Evolutionary conservation across 1,140 invertebrate genomes (phyloP).

Genomic region (Drosophila melanogaster): DNA sequence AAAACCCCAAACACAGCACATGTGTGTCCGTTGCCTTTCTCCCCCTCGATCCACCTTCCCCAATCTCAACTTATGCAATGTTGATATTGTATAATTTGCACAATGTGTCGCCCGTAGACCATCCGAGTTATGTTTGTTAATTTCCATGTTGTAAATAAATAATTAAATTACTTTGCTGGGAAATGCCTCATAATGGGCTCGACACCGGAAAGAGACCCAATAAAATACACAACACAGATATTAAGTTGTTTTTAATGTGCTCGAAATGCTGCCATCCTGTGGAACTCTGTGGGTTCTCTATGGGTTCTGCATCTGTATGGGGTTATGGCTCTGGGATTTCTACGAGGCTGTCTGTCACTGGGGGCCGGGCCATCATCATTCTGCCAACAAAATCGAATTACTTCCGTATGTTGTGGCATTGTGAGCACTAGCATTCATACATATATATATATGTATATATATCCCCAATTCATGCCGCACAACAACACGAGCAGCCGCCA

Average conservation of each 20-base stretch:
- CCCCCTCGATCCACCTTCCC: too few relatives aligned
- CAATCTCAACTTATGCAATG: slow-evolving; percentile 13
- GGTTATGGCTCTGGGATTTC: slow-evolving; percentile 5
- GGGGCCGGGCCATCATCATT: slow-evolving; percentile 57
- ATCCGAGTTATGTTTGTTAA: slow-evolving; percentile 50
- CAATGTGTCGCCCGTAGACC: slow-evolving; percentile 36
- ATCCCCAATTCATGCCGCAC: slow-evolving; percentile 47
- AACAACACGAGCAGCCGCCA: background rate
- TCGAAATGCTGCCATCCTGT: slow-evolving; percentile 45
- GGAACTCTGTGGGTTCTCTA: background rate
- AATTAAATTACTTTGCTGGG: slow-evolving; percentile 58
- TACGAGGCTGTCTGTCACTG: slow-evolving; percentile 60
- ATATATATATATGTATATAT: slow-evolving; percentile 6
- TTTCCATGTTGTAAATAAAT: slow-evolving; percentile 70
- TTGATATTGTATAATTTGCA: slow-evolving; percentile 48
- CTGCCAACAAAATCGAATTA: slow-evolving; percentile 77
- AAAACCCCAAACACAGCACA: slow-evolving; percentile 19
- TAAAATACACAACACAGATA: slow-evolving; percentile 52
- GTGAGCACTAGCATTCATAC: slow-evolving; percentile 25
- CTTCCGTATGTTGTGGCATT: slow-evolving; percentile 71
- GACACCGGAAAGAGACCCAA: slow-evolving; percentile 38
- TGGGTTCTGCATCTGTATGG: too few relatives aligned
- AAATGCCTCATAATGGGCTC: slow-evolving; percentile 26
- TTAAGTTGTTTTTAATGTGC: slow-evolving; percentile 66
- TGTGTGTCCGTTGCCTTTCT: background rate